These are phyloP conservation scores for Smittia sp. DNA, from an alignment of 2,888 invertebrate genomes.

Conservation along the genomic window DNA sequence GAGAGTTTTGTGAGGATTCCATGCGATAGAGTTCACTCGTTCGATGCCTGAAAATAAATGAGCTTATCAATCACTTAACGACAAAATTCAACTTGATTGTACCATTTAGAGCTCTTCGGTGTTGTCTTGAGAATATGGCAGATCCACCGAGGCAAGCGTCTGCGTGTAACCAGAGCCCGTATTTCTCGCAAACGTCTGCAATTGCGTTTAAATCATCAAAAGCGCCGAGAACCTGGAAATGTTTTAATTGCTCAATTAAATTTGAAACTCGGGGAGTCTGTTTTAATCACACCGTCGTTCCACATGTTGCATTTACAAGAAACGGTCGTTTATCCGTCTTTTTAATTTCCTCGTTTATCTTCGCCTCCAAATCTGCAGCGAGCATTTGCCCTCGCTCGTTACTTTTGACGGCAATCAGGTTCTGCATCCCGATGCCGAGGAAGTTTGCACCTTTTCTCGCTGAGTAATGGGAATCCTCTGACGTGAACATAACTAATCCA, in stretches of 20 bases:
- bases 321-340: conserved; percentile 62
- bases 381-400: conserved; percentile 69
- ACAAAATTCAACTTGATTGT: background rate
- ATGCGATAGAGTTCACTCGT: conserved; percentile 71
- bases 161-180: conserved; percentile 76
- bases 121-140: conserved; percentile 65
- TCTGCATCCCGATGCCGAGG: conserved; percentile 78
- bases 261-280: background rate
- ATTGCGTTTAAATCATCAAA: conserved; percentile 71
- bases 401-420: conserved; percentile 63
- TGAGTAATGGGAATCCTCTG: conserved; percentile 81
- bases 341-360: conserved; percentile 55
- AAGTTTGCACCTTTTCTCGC: conserved; percentile 76
- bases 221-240: conserved; percentile 60
- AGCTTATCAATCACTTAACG: background rate
- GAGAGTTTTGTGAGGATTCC: conserved; percentile 85
- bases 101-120: conserved; percentile 58
- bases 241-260: conserved; percentile 10
- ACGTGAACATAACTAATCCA: conserved; percentile 67
- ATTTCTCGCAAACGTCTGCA: conserved; percentile 65
- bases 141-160: conserved; percentile 82
- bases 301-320: conserved; percentile 72
- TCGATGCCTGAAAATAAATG: conserved; percentile 46
- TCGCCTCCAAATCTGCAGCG: conserved; percentile 59
- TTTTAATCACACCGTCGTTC: conserved; percentile 67